Evolutionary conservation across 2,888 invertebrate genomes (phyloP).

Genomic region (Bugulina stolonifera): DNA sequence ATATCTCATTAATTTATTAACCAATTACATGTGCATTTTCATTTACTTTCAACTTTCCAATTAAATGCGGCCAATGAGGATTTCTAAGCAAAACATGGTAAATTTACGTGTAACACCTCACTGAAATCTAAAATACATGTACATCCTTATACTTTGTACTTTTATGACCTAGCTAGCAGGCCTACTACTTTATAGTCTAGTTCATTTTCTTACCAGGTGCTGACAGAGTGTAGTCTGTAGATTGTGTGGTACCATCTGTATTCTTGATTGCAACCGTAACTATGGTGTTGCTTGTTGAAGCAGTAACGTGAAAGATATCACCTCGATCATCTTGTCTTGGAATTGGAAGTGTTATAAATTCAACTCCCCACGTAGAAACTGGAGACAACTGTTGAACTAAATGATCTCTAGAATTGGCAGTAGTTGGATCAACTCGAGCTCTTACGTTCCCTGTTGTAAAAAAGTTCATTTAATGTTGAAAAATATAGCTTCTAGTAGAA

Average conservation of each 20-base stretch:
- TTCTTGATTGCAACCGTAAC: neutral
- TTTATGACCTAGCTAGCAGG: too few species aligned
- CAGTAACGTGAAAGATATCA: slow-evolving; percentile 2
- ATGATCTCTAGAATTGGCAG: slow-evolving; percentile 1
- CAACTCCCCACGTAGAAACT: slow-evolving; percentile 4
- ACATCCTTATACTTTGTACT: too few species aligned
- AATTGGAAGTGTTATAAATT: slow-evolving; percentile 1
- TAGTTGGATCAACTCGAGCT: slow-evolving; percentile 8
- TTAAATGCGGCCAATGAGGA: too few species aligned
- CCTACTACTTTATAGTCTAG: too few species aligned
- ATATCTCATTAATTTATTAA: too few species aligned
- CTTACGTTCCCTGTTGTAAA: slow-evolving; percentile 14
- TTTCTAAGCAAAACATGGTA: too few species aligned
- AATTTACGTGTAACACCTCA: too few species aligned
- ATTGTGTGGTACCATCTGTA: neutral
- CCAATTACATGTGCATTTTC: too few species aligned
- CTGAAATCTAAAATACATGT: too few species aligned
- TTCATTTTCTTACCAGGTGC: neutral
- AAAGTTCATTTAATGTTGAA: too few species aligned
- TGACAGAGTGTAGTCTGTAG: neutral
- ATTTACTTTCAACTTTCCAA: too few species aligned
- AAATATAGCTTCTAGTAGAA: too few species aligned
- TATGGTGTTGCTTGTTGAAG: neutral
- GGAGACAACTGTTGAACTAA: slow-evolving; percentile 12
- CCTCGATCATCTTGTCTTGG: neutral